Base-by-base conservation (phyloP, 1,140 invertebrate genomes). In the Atta colombica region DNA sequence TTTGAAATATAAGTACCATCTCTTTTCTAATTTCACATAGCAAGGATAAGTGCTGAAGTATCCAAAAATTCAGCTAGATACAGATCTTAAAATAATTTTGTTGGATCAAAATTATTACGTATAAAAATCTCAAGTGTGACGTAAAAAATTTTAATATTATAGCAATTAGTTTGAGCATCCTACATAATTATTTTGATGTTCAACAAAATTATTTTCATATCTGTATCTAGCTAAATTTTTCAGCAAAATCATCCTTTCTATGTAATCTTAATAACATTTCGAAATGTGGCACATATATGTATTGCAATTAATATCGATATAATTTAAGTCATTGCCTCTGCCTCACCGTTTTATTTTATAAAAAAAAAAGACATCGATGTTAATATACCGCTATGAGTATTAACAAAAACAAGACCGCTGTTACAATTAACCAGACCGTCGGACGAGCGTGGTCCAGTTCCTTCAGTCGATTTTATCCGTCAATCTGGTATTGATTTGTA, bases 391-490 rank as follows among this genome's bases (percentile, higher is more conserved):
- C 18, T 58, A 45, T 31, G 25, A 82, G 35, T 14, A 31, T 49
- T 49, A 18, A 28, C 16, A 61, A 61, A 75, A 61, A 74, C 55
- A 35, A 49, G 25, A 60, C 8, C 53, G 68, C 66, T 31, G 35
- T 82, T 80, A 55, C 49, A 55, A 69, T 81, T 81, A 81, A 16
- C 45, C 10, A 55, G 77, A 58, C 39, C 21, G 5, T 81, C 65
- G 5, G 63, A 69, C 63, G n/a, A 31, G 31, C 35, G 21, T 25
- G n/a, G 61, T 80, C 77, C 31, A 81, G 77, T 84, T 49, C 28
- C 55, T 21, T 31, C 69, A 3, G 18, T 49, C 21, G 28, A 60
- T 82, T 35, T 61, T 61, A 84, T 61, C 14, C 80, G 16, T 72
- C 49, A 35, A 74, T 72, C 66, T 31, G 25, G 18, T 61, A 75